Base-by-base conservation (phyloP, 2,888 invertebrate species). In the Andrena dorsata region DNA sequence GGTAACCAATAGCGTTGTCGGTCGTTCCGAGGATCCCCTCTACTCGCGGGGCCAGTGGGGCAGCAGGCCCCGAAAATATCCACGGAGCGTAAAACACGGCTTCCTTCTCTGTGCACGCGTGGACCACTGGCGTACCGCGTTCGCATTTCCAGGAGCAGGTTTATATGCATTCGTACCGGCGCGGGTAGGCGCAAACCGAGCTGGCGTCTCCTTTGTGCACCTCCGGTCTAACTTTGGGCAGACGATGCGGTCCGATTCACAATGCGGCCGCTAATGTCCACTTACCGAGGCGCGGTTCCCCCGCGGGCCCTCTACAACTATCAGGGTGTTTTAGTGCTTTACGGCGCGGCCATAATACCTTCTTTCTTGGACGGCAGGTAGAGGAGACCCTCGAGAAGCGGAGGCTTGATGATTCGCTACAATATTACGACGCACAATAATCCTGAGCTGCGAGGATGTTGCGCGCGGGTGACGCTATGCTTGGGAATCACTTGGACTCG, bases 181-280 rank as follows among this genome's bases (percentile, higher is more conserved):
- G 56, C 10, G n/a, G 23, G 49, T 28, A 61, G 77, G 47, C 66
- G 76, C 70, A 72, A 85, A 76, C 63, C n/a, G 28, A 26, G 13
- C 66, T 68, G 79, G 60, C 76, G 58, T 60, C 82, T 73, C 73
- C 82, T 87, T 84, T 84, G 87, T 86, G 76, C 71, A 47, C 26
- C n/a, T 30, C 77, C 63, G 41, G 64, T 60, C 72, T 75, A 77
- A 72, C 77, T 81, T 77, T 69, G 28, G 69, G 47, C 72, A 70
- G 78, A 68, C 70, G 86, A 84, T 88, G 89, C 87, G 87, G 90
- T 88, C 80, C 89, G 87, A 90, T 90, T 88, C 90, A 92, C 92
- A 92, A 90, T 91, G 85, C 89, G 87, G 87, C 85, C 88, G 88
- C 88, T 90, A 91, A 90, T 90, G 90, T 89, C 89, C 90, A 90